Evolutionary conservation across 2,888 invertebrate species (phyloP).

Genomic region (Drosophila neotestacea): DNA sequence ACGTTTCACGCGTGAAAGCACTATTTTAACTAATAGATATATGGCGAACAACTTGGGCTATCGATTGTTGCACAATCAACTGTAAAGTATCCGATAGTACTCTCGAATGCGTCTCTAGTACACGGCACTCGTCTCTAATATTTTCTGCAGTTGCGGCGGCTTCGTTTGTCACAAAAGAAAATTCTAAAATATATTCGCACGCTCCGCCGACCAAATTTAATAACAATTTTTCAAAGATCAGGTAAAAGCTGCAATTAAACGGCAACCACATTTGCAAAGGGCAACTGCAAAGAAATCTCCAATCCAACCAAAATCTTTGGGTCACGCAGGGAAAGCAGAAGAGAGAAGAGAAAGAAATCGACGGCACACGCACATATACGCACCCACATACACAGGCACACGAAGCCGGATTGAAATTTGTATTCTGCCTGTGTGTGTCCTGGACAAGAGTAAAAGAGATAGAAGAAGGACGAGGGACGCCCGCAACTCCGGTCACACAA

Average conservation of each 20-base stretch:
- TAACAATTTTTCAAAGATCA: constrained; percentile 29
- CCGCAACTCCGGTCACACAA: constrained; percentile 29
- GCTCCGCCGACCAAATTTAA: constrained; percentile 1
- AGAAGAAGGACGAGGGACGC: constrained; percentile 22
- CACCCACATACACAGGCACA: constrained; percentile 14
- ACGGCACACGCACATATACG: constrained; percentile 23
- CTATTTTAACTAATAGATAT: too few relatives aligned
- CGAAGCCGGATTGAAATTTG: constrained; percentile 44
- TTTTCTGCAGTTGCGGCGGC: constrained; percentile 60
- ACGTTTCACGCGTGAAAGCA: too few relatives aligned
- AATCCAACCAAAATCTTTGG: constrained; percentile 1
- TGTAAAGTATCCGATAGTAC: background rate
- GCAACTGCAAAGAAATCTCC: constrained; percentile 2
- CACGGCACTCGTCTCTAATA: constrained; percentile 32
- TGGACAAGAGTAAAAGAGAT: constrained; percentile 3
- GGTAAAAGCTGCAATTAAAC: constrained; percentile 41
- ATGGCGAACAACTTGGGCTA: background rate
- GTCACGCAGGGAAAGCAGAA: constrained; percentile 18
- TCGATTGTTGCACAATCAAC: constrained; percentile 18
- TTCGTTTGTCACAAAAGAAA: constrained; percentile 35
- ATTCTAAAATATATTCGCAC: constrained; percentile 9
- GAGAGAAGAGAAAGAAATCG: constrained; percentile 29
- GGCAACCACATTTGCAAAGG: constrained; percentile 9
- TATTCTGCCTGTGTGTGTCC: constrained; percentile 4
- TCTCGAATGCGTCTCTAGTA: constrained; percentile 11